Evolutionary conservation across 2,888 invertebrate species (phyloP), one percentile per base, ranked within the genome.

Genomic region (Rhamnusium bicolor): DNA sequence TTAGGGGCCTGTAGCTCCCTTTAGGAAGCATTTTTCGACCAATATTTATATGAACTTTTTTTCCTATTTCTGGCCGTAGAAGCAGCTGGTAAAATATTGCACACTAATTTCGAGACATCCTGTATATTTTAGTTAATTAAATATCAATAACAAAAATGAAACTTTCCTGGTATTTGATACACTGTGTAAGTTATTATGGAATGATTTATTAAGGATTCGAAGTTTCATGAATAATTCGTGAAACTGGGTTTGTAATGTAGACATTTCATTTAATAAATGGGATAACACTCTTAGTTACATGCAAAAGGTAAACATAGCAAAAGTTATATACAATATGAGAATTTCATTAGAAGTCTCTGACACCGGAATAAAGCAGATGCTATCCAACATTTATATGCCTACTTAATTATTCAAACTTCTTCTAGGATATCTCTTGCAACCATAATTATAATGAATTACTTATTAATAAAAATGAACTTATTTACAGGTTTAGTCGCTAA

Each of bases 261-360:
- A 46, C 61, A 21, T 19, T 61, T 61, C 2, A 61, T 19, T 47
- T 46, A 12, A 21, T 40, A 46, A 46, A 21, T 19, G 47, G 46
- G 12, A 2, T 14, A 16, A 8, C 24, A 61, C 21, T 19, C 47
- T 61, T 61, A 58, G n/a, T n/a, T 58, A 61, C 61, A 21, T 40
- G 6, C 18, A 18, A 46, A 61, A 21, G 6, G 14, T 47, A 46
- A 46, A 14, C 46, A 46, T 29, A 2, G 32, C 46, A 19, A 40
- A 61, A 40, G 60, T 21, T 60, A 7, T 21, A 21, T n/a, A 24
- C 4, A n/a, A 24, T 61, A 61, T 61, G 61, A 19, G 32, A n/a
- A 14, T 27, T 18, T 46, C 19, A 27, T 40, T 61, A 61, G 47
- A 40, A 46, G 21, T 19, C 40, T 46, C 24, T 61, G 61, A 46